phyloP scores from a whole-genome alignment of 1,140 invertebrate species.

The Drosophila pseudoananassae region DNA sequence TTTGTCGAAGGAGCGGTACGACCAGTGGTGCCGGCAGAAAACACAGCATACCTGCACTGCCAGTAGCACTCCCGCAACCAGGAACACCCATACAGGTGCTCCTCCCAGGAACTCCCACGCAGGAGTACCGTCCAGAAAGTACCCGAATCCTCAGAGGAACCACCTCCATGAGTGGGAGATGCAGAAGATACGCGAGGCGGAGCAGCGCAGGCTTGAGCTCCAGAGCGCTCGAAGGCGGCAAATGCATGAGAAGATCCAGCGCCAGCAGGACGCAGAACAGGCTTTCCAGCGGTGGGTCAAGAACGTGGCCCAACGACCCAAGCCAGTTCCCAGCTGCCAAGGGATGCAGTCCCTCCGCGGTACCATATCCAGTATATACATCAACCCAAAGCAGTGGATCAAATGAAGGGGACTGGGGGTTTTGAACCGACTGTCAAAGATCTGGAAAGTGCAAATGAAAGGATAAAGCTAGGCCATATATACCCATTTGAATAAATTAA shows the following conservation, averaged over 20 bases:
- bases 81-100: not conserved
- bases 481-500: conserved; percentile 2
- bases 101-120: not conserved
- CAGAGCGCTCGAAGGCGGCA: conserved; percentile 2
- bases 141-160: not conserved
- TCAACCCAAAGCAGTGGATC: conserved; percentile 67
- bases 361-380: conserved; percentile 60
- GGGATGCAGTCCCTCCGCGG: conserved; percentile 61
- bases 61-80: not conserved
- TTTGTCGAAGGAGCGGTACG: conserved; percentile 42
- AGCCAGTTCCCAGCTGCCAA: conserved; percentile 66
- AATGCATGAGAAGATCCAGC: conserved; percentile 20
- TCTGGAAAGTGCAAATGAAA: not conserved
- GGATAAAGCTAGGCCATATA: not conserved
- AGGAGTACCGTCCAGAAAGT: not conserved
- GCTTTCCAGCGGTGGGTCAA: conserved; percentile 60
- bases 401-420: conserved; percentile 4
- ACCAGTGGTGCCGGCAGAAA: conserved; percentile 49
- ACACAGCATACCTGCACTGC: not conserved
- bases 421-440: not conserved
- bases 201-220: conserved; percentile 21
- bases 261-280: conserved; percentile 32
- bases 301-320: conserved; percentile 49
- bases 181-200: conserved; percentile 38
- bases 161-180: conserved; percentile 51